Evolutionary conservation across 1,140 invertebrate species (phyloP), one percentile per base, ranked within the genome.

Genomic region (Drosophila nasuta): DNA sequence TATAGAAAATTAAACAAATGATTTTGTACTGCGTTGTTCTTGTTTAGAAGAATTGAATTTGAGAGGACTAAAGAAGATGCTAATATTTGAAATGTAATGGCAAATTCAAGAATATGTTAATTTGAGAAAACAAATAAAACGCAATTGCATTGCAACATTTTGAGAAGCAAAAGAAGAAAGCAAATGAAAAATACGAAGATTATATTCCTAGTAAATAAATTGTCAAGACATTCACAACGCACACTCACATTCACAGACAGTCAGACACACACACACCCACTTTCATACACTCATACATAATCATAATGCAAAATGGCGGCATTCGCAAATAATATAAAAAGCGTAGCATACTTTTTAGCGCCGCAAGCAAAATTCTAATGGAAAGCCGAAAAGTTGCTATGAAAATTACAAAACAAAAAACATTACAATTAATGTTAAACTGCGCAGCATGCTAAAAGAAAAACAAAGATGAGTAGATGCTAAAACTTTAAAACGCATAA

Each of bases 181-280:
- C 5, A 60, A 64, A 66, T 7, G 58, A 60, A 64, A 66, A n/a
- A 68, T 46, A 72, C 76, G 62, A 52, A 74, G 78, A 82, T 73
- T 56, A 82, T 87, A 76, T 82, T 86, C 72, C 75, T 86, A 82
- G 82, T 82, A 69, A 86, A 82, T 82, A 81, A 82, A 79, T 79
- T 87, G 71, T 86, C 83, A 66, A 79, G 41, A 54, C 72, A 81
- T 63, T 64, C 54, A 57, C 51, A 57, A 74, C 57, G 43, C 70
- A 75, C 66, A 65, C 56, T 45, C 62, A 63, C 52, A 25, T 33
- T 38, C 48, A 65, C 45, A 75, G 13, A 66, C 13, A 56, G 20
- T 20, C 8, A 63, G 41, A 65, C 45, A 15, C 3, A 51, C 8
- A 51, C 49, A 11, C 17, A 20, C 17, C 30, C 45, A 20, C 13